Evolutionary conservation across 2,113 vertebrate genomes (phyloP), one percentile per base, ranked within the genome.

Genomic region (Tachuris rubrigastra): DNA sequence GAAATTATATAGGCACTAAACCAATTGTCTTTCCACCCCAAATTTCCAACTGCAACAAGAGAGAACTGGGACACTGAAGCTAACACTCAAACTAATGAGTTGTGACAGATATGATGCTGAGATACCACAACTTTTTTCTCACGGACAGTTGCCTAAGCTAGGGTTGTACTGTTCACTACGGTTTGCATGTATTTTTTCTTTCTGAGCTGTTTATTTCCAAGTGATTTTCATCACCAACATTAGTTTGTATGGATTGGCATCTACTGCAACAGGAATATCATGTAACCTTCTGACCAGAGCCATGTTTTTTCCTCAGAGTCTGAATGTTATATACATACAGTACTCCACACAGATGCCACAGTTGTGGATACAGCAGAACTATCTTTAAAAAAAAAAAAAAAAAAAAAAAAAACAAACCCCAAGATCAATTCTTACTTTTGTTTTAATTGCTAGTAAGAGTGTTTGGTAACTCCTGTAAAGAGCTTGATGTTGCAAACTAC

Each of bases 101-200:
- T 86, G 49, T 78, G 62, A 90, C 65, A 90, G 85, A 46, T 52
- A 60, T 0, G 31, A 93, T 49, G 9, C 75, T 50, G 56, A 58
- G 73, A 89, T 14, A 83, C 21, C 41, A 49, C 10, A 93, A 88
- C 28, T 67, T 93, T 85, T 77, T 87, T 33, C 65, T 59, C 65
- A 75, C 0, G 14, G 28, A 46, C 88, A 94, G 44, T 37, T 67
- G 72, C 72, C 68, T 65, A 50, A 74, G 27, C 10, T 20, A 73
- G 30, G 17, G 30, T 23, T 41, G 35, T 25, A 47, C 39, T 2
- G 0, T 41, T 85, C n/a, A 52, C 24, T 37, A 33, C 1, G 2
- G 33, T 27, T 41, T 37, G 68, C 56, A 60, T 3, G 5, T n/a
- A 42, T 37, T 33, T 62, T 35, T 33, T 17, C 17, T 20, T 50